Base-by-base conservation (phyloP, 2,797 vertebrate species). In the Sebastes jordani region DNA sequence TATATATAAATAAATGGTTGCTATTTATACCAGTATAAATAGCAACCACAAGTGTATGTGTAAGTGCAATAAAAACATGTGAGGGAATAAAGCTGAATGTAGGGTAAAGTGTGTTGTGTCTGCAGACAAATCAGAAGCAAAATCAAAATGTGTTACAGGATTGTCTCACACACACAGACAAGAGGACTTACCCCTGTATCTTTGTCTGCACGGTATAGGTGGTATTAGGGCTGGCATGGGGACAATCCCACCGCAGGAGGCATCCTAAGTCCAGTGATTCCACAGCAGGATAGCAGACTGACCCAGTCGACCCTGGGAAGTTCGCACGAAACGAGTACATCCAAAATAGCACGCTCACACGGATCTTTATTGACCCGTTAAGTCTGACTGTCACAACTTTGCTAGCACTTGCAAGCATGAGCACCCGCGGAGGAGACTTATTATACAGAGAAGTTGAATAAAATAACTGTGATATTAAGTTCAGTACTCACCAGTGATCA, bases 181-280 rank as follows among this genome's bases (percentile, higher is more conserved):
- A 30, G 7, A 23, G 62, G 56, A 83, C 92, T 91, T 79, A 94
- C 94, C 93, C 94, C 78, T 94, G 92, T 3, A 83, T 93, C 87
- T 83, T 93, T n/a, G 91, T 92, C 88, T 94, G 92, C 38, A 96
- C 95, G 0, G 85, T 95, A 72, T 92, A 96, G 78, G 90, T 94
- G 54, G 91, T 87, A 68, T 93, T 93, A 79, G 90, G 77, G 66
- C 78, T 81, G 87, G 91, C 89, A 27, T 78, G 71, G 60, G 91
- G 87, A 90, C 95, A 95, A 86, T 88, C 84, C 95, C 95, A 96
- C 86, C 81, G 86, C 90, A 96, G 88, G 87, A 92, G 84, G 86
- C 94, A 94, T 71, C 91, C 86, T 83, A 96, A 93, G 68, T 96
- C 89, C 88, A 92, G 78, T 7, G 90, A 91, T 62, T 89, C 89